A percentile compares a stretch with the other conserved stretches of the same genome.
Evolutionary conservation across 2,888 invertebrate species (phyloP).

Genomic region (Thyatira batis): DNA sequence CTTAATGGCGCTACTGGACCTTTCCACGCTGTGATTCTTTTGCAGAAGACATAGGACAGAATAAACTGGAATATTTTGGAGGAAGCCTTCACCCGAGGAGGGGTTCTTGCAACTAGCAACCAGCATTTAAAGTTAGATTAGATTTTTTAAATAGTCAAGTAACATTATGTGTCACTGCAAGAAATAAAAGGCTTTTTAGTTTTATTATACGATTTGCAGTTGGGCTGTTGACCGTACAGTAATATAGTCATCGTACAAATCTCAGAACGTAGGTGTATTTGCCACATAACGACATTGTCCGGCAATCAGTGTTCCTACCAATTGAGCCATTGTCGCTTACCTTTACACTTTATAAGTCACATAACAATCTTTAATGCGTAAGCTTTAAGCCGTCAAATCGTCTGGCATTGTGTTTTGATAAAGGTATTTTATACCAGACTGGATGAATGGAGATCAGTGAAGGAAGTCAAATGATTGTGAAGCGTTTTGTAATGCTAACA

Average conservation of each 20-base stretch:
- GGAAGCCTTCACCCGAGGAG: too few relatives aligned
- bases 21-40: too few relatives aligned
- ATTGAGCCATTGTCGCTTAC: conserved; percentile 37
- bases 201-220: too few relatives aligned
- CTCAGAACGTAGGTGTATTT: conserved; percentile 2
- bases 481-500: not conserved
- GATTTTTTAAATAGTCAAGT: too few relatives aligned
- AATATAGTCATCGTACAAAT: not conserved
- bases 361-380: conserved; percentile 2
- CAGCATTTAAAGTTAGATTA: too few relatives aligned
- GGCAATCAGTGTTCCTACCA: conserved; percentile 34
- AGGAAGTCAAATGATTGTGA: conserved; percentile 7
- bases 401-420: not conserved
- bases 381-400: conserved; percentile 6
- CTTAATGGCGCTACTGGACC: too few relatives aligned
- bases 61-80: too few relatives aligned
- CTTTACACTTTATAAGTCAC: conserved; percentile 19
- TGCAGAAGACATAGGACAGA: too few relatives aligned
- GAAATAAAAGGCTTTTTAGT: too few relatives aligned
- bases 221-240: too few relatives aligned
- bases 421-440: not conserved
- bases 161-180: too few relatives aligned
- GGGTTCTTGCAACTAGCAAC: too few relatives aligned
- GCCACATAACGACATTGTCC: conserved; percentile 31
- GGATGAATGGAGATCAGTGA: conserved; percentile 11